These are phyloP conservation scores for Chaetorhynchus papuensis DNA, from an alignment of 2,113 vertebrate species.

Conservation along the genomic window DNA sequence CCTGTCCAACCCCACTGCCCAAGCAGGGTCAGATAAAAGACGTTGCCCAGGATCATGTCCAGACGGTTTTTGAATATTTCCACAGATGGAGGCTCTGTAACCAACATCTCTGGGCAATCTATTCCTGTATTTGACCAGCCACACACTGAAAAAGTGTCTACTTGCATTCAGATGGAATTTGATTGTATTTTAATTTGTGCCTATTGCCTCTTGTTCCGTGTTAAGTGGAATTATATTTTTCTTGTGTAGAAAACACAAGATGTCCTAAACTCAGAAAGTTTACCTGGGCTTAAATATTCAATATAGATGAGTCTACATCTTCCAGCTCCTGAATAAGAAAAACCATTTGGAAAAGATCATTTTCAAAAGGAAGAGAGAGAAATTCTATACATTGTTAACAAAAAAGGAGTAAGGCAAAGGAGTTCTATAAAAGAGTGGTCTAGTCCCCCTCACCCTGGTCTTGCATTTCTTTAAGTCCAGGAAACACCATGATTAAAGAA, in stretches of 20 bases:
- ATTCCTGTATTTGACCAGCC: neutral
- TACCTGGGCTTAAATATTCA: neutral
- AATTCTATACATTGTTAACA: neutral
- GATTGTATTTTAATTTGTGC: neutral
- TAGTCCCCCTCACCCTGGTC: neutral
- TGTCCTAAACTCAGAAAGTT: neutral
- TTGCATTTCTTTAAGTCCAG: neutral
- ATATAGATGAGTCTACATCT: neutral
- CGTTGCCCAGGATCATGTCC: neutral
- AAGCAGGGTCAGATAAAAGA: neutral
- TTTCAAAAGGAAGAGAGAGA: neutral
- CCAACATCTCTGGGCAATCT: neutral
- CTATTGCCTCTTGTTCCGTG: neutral
- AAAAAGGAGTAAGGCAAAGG: neutral
- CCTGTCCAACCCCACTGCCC: neutral
- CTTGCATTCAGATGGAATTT: neutral
- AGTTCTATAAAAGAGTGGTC: neutral
- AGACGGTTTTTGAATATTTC: neutral
- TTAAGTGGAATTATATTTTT: neutral
- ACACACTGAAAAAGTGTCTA: neutral
- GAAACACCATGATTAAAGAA: neutral
- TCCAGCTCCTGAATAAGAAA: neutral
- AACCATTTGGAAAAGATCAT: neutral
- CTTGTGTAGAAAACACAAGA: neutral
- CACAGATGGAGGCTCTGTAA: neutral